Percentiles rank a stretch among this genome's conserved stretches.
Conservation (phyloP, 2,888 invertebrate species). For the Orthosia gothica region DNA sequence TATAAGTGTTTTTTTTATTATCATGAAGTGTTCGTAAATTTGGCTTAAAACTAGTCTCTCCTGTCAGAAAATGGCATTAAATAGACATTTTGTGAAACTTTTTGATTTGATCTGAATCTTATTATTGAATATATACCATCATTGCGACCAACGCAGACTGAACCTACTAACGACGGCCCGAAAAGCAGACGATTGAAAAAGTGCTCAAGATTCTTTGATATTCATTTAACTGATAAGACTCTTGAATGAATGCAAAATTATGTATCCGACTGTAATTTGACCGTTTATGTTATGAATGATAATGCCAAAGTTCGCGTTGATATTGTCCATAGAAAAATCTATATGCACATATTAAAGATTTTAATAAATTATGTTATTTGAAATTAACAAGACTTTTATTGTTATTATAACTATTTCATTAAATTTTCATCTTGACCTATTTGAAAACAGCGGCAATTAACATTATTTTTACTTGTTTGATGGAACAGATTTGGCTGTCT, state of each 20-base stretch:
- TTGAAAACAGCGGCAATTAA: background rate
- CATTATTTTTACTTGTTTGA: background rate
- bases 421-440: background rate
- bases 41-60: background rate
- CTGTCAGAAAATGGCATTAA: background rate
- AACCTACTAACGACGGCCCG: background rate
- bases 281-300: constrained; percentile 1
- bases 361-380: constrained; percentile 2
- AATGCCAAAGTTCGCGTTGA: background rate
- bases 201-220: background rate
- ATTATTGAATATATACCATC: background rate
- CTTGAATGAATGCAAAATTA: constrained; percentile 23
- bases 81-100: background rate
- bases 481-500: background rate
- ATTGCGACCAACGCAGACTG: background rate
- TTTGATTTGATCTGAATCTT: background rate
- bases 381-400: background rate
- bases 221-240: background rate
- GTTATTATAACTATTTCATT: background rate
- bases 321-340: background rate
- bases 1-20: constrained; percentile 8
- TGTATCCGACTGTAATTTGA: background rate
- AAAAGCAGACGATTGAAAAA: background rate
- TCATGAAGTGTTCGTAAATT: background rate
- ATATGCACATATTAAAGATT: no score